Evolutionary conservation across 2,113 vertebrate genomes (phyloP).

Genomic region (Nesospiza acunhae): DNA sequence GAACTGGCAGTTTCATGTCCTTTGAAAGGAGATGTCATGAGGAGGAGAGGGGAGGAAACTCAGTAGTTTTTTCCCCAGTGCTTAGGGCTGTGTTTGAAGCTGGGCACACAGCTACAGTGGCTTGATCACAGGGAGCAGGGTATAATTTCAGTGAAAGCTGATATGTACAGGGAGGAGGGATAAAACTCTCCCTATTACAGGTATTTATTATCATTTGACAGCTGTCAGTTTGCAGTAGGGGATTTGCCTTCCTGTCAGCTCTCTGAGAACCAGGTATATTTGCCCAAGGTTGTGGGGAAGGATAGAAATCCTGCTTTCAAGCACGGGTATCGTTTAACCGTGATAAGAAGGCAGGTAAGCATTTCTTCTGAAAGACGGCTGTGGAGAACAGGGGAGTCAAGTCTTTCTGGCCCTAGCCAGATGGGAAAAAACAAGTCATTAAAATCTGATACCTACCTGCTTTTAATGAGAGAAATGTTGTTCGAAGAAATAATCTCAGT

Average conservation of each 20-base stretch:
- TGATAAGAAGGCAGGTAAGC: constrained; percentile 38
- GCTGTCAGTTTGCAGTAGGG: constrained; percentile 62
- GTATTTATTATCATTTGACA: constrained; percentile 48
- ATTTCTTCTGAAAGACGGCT: not conserved
- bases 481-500: constrained; percentile 31
- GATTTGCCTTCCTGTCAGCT: constrained; percentile 54
- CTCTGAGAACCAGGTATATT: constrained; percentile 56
- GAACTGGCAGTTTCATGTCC: not conserved
- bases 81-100: constrained; percentile 22
- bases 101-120: not conserved
- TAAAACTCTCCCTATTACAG: constrained; percentile 16
- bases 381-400: constrained; percentile 26
- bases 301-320: constrained; percentile 52
- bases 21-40: not conserved
- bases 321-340: constrained; percentile 21
- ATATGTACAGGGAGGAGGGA: not conserved
- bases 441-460: constrained; percentile 52
- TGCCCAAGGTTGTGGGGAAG: constrained; percentile 25
- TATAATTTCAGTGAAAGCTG: constrained; percentile 43
- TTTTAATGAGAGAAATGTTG: constrained; percentile 54
- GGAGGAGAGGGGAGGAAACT: not conserved
- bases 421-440: constrained; percentile 50
- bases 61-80: not conserved
- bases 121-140: constrained; percentile 16
- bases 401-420: constrained; percentile 6